Evolutionary conservation across 2,888 invertebrate genomes (phyloP), one percentile per base, ranked within the genome.

Genomic region (Ectropis crepuscularia): DNA sequence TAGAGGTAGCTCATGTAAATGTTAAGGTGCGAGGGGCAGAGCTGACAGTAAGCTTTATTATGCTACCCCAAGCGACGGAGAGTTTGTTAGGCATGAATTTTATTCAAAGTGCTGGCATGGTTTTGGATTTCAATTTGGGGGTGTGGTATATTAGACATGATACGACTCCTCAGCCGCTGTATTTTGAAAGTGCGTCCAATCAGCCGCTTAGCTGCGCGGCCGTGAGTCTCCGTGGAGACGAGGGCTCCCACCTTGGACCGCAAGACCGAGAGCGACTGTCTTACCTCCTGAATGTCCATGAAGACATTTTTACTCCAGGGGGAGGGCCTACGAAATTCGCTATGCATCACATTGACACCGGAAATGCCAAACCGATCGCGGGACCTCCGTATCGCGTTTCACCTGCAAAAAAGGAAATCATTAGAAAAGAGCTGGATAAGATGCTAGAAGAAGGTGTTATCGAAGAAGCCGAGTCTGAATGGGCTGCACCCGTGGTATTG

Each of bases 291-390:
- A 41, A 41, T 68, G 68, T n/a, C 7, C n/a, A 45, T n/a, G 45
- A 45, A n/a, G 45, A 45, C 45, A 45, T 63, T 61, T 63, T 62
- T 51, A 42, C 38, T 53, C 53, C 48, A 49, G 63, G 47, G 58
- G 53, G 60, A 55, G 54, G 45, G n/a, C 7, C 45, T 45, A 45
- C 45, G 6, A 6, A 45, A n/a, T 45, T 45, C 9, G 41, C 41
- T 6, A 9, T 41, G 41, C 41, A 41, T 9, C 41, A 41, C 9
- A 41, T 41, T 41, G 41, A 41, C 9, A 41, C 41, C 8, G 41
- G 41, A 8, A 41, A 41, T 41, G 41, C 41, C 9, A 9, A 8
- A 10, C 45, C 45, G n/a, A 45, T 45, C n/a, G 45, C 45, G 6
- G 45, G 45, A 45, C 45, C 45, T n/a, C 45, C 45, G 9, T 45